Conservation (phyloP, 2,888 invertebrate genomes). For the Seira ritae region DNA sequence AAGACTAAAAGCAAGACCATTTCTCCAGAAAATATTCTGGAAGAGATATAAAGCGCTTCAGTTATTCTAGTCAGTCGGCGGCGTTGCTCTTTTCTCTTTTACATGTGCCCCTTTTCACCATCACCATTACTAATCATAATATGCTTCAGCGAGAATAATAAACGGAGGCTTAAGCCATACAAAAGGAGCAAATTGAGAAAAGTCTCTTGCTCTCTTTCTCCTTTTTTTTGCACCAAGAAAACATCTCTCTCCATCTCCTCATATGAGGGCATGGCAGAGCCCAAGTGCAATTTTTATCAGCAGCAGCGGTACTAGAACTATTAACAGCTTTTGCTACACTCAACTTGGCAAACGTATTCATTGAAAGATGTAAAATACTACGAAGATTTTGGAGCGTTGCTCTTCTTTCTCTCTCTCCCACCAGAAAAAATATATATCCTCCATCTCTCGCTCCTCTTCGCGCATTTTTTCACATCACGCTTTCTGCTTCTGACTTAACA, state of each 20-base stretch:
- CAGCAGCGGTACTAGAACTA: neutral
- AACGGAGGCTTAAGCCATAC: constrained; percentile 14
- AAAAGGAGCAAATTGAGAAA: constrained; percentile 32
- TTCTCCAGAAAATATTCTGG: neutral
- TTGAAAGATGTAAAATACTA: neutral
- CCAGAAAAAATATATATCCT: neutral
- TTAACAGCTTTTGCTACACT: neutral
- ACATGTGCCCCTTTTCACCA: constrained; percentile 24
- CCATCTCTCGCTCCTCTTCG: neutral
- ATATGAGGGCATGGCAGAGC: neutral
- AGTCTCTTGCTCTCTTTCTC: neutral
- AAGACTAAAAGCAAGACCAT: neutral
- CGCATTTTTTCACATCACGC: neutral
- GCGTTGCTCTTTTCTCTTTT: constrained; percentile 6
- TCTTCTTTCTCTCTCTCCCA: no score
- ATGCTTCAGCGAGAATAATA: constrained; percentile 32
- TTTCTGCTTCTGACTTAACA: neutral
- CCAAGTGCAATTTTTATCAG: neutral
- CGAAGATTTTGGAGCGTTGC: neutral
- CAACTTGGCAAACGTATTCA: constrained; percentile 5
- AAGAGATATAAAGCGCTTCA: constrained; percentile 11
- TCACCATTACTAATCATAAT: constrained; percentile 51
- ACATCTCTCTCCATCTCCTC: neutral
- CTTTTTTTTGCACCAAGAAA: constrained; percentile 7
- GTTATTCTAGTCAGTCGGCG: neutral